Percentiles rank a stretch among this genome's conserved stretches.
Evolutionary conservation across 2,888 invertebrate genomes (phyloP).

Genomic region (Eupithecia exiguata): DNA sequence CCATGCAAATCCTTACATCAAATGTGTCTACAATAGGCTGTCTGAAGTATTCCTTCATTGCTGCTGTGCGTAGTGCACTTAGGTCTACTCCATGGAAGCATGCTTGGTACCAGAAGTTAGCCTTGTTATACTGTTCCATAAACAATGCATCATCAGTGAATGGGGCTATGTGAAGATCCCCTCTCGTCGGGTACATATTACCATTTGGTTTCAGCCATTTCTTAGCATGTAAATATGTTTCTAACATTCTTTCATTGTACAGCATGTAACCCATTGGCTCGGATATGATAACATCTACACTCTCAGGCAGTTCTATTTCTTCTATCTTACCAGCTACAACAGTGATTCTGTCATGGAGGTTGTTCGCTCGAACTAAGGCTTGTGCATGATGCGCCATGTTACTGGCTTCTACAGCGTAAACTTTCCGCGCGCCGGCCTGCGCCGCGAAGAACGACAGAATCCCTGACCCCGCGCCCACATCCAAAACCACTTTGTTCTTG

Average conservation of each 20-base stretch:
- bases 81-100: constrained; percentile 99
- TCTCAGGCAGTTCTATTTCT: constrained; percentile 97
- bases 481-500: constrained; percentile 94
- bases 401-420: constrained; percentile 99
- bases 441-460: constrained; percentile 99
- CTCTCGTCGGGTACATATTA: constrained; percentile 98
- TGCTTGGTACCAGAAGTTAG: constrained; percentile 99
- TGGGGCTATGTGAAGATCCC: constrained; percentile 98
- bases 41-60: constrained; percentile 98
- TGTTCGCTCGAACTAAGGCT: constrained; percentile 94
- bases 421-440: constrained; percentile 97
- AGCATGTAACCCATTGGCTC: constrained; percentile 99
- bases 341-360: constrained; percentile 92
- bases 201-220: constrained; percentile 97
- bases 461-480: constrained; percentile 99
- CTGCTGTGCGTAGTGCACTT: constrained; percentile 95
- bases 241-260: constrained; percentile 99
- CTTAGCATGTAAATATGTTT: constrained; percentile 98
- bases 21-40: constrained; percentile 99
- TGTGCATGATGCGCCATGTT: constrained; percentile 99
- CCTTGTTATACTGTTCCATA: constrained; percentile 99
- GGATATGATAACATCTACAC: constrained; percentile 98
- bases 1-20: constrained; percentile 98
- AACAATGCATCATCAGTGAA: constrained; percentile 98
- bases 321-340: constrained; percentile 99